phyloP scores from a whole-genome alignment of 2,113 vertebrate genomes.

The Poecile atricapillus region DNA sequence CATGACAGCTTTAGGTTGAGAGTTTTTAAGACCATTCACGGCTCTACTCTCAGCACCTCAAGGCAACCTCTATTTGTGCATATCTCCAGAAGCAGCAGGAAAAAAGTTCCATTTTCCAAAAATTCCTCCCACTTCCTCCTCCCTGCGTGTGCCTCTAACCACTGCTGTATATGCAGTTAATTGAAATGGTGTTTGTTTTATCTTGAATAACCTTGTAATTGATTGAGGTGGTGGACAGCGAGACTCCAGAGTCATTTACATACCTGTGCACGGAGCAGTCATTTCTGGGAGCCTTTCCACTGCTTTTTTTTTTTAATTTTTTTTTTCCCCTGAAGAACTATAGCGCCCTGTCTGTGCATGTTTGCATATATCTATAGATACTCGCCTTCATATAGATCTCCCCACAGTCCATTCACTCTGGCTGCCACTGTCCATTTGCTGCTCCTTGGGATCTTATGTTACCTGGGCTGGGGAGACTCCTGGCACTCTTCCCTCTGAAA shows the following conservation, averaged over 20 bases:
- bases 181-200: slow-evolving; percentile 68
- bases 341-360: slow-evolving; percentile 10
- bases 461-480: slow-evolving; percentile 68
- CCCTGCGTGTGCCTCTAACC: slow-evolving; percentile 53
- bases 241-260: slow-evolving; percentile 67
- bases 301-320: background rate
- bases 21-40: background rate
- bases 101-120: slow-evolving; percentile 46
- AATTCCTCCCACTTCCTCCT: slow-evolving; percentile 50
- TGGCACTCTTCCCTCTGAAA: slow-evolving; percentile 74
- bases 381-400: slow-evolving; percentile 44
- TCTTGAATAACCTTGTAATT: slow-evolving; percentile 62
- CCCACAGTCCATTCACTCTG: slow-evolving; percentile 61
- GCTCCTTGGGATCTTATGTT: slow-evolving; percentile 68
- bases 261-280: slow-evolving; percentile 56
- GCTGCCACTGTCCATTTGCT: slow-evolving; percentile 65
- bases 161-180: slow-evolving; percentile 34
- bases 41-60: background rate
- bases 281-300: slow-evolving; percentile 40
- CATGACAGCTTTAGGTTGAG: background rate
- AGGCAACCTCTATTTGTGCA: slow-evolving; percentile 32
- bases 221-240: slow-evolving; percentile 55
- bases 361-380: slow-evolving; percentile 40
- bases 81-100: slow-evolving; percentile 21
- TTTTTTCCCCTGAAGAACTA: background rate